Evolutionary conservation across 2,113 vertebrate species (phyloP).

Genomic region (Melierax canorus): DNA sequence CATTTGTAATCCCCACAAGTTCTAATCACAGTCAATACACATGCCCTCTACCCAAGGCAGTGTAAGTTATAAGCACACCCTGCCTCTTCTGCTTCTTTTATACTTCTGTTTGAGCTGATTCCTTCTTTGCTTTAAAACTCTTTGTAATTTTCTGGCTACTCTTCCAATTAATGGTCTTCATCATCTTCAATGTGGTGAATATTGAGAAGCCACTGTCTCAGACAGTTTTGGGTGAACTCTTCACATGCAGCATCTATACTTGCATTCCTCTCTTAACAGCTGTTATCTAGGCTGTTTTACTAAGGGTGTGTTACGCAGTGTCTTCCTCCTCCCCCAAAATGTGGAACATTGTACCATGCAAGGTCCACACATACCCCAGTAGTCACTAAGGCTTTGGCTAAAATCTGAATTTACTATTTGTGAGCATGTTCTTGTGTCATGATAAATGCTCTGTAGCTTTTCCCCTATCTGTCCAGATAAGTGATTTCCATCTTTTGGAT

Average conservation of each 20-base stretch:
- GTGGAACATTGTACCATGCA: background rate
- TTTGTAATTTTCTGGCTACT: background rate
- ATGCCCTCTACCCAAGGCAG: background rate
- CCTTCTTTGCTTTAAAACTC: background rate
- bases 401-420: background rate
- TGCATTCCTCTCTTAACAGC: background rate
- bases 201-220: background rate
- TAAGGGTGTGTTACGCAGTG: background rate
- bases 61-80: background rate
- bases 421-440: background rate
- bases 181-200: background rate
- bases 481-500: background rate
- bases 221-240: background rate
- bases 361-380: background rate
- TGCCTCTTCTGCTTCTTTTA: background rate
- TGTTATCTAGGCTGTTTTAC: background rate
- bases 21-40: background rate
- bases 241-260: fast-evolving
- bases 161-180: background rate
- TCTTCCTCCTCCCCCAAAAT: background rate
- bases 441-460: background rate
- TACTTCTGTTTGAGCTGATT: background rate
- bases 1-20: background rate
- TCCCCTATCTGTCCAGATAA: background rate
- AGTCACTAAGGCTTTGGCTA: background rate